Evolutionary conservation across 2,888 invertebrate species (phyloP), one percentile per base, ranked within the genome.

Genomic region (Sphaerophoria taeniata): DNA sequence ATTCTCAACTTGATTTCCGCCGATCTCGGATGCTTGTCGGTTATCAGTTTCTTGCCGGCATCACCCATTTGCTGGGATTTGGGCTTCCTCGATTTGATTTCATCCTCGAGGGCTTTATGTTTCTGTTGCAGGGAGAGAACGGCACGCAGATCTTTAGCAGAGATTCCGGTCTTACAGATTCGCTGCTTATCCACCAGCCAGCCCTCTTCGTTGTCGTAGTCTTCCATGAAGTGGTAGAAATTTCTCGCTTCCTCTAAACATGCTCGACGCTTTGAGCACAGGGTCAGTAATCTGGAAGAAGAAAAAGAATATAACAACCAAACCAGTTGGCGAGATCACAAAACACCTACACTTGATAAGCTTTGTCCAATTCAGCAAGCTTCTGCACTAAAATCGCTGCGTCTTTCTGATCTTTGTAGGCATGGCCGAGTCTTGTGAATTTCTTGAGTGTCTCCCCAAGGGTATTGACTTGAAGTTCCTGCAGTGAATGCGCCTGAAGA

Each of bases 171-270:
- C 90, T 96, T 96, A 91, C 98, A 98, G 83, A 98, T 96, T 5
- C 97, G 94, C 91, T 98, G 97, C 90, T 98, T 98, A 90, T 99
- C 99, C 0, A 97, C 95, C 72, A 99, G 94, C 99, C 99, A 99
- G 0, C 97, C 96, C 93, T 99, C 98, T 92, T 99, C 99, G 89
- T 99, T 99, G 89, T 99, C 99, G 89, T 98, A 97, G 90, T 99
- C 99, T 92, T 98, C 98, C 77, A 98, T 93, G 92, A 99, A 98
- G 92, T 98, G 98, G 93, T 96, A 98, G 89, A 98, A 97, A 90
- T 97, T 97, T 79, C 98, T 94, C 0, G 98, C 98, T 89, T 98
- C 98, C 91, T 99, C 98, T 12, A 99, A 93, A 12, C 96, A 94
- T 0, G 95, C 95, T 87, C 97, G 95, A 6, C 98, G 94, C 88